Base-by-base conservation (phyloP, 2,888 invertebrate genomes). In the Meta bourneti region DNA sequence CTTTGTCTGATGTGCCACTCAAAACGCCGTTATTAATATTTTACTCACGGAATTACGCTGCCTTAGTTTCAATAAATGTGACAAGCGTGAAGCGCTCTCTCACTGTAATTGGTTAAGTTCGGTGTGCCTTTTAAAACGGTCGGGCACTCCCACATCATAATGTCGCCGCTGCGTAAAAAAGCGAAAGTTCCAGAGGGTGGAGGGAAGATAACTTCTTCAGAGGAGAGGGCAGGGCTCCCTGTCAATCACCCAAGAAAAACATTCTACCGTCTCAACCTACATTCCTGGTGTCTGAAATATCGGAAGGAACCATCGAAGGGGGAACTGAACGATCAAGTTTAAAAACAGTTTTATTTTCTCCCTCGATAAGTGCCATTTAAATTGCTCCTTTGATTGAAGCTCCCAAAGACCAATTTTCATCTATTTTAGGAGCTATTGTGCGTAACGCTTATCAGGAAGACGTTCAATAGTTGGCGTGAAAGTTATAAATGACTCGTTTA, bases 101-200 rank as follows among this genome's bases (percentile, higher is more conserved):
- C 70, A 54, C 69, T 81, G 74, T 78, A 78, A 91, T 91, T 82
- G 87, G 85, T 72, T 54, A 69, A 74, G 61, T 78, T 75, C 51
- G 79, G 83, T 89, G 85, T 80, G 79, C 78, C 49, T 54, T 80
- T 82, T 80, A 72, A 84, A 80, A 86, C 49, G 48, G 48, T 61
- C 61, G 19, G 91, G 86, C 91, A 91, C 91, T 91, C 91, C 91
- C 91, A 85, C 75, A 49, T 72, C n/a, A 61, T 81, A 49, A 61
- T 61, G 49, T 74, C 78, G 79, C 71, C 34, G 34, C 34, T 2
- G 71, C 20, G 77, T 69, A 77, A 72, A 90, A 75, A 72, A 20
- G 71, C 54, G 74, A 74, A 88, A 81, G 61, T 54, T 61, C 54
- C 20, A 72, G 52, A 90, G 89, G 89, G 89, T 90, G 89, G 89